phyloP scores from a whole-genome alignment of 2,797 vertebrate species.

The Otus scops region DNA sequence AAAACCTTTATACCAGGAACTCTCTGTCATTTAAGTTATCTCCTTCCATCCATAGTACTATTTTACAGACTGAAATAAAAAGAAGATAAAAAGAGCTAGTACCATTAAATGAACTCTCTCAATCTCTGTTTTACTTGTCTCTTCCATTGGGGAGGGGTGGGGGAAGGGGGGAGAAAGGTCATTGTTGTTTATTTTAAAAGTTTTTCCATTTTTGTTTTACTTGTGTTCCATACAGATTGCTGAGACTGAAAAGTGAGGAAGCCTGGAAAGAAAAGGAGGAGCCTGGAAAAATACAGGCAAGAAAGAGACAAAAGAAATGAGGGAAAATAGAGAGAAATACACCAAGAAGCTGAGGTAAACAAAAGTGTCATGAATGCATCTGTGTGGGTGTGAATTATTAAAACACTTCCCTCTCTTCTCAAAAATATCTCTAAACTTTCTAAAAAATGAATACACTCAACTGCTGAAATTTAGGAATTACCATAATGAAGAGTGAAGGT shows the following conservation, averaged over 20 bases:
- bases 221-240: not conserved
- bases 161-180: not conserved
- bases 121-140: not conserved
- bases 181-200: not conserved
- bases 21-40: not conserved
- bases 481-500: not conserved
- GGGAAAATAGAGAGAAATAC: not conserved
- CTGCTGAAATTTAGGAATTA: not conserved
- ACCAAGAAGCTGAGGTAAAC: not conserved
- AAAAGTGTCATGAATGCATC: not conserved
- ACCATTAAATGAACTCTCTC: not conserved
- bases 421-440: not conserved
- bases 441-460: not conserved
- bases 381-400: not conserved
- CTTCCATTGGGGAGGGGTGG: not conserved
- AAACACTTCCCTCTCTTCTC: not conserved
- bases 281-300: not conserved
- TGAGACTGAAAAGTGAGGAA: not conserved
- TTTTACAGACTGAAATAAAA: slow-evolving; percentile 28
- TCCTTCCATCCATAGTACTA: not conserved
- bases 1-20: not conserved
- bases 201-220: not conserved
- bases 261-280: not conserved
- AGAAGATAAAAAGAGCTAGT: not conserved
- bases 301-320: not conserved